Evolutionary conservation across 2,113 vertebrate genomes (phyloP).

Genomic region (Psittacus erithacus): DNA sequence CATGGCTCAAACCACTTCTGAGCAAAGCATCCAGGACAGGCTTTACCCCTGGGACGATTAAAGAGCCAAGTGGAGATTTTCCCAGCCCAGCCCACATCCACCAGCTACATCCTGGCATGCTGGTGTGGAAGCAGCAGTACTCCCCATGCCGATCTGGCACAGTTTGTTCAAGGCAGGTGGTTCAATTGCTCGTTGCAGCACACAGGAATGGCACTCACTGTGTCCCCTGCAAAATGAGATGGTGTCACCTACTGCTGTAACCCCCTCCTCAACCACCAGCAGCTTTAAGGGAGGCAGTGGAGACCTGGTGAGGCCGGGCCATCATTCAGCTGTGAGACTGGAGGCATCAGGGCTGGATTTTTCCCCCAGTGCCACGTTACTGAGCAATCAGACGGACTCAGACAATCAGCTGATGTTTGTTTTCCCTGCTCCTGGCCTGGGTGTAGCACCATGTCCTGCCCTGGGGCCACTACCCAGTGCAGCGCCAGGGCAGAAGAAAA

Average conservation of each 20-base stretch:
- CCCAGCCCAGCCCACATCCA: neutral
- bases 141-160: neutral
- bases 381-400: neutral
- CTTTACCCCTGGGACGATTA: neutral
- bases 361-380: rapidly evolving
- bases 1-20: neutral
- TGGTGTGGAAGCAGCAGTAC: rapidly evolving
- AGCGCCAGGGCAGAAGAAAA: rapidly evolving
- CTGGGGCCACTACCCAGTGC: neutral
- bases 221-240: rapidly evolving
- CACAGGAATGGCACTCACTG: rapidly evolving
- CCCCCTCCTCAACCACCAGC: neutral
- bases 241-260: neutral
- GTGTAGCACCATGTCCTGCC: neutral
- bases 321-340: rapidly evolving
- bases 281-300: no score
- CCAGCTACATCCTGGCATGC: rapidly evolving
- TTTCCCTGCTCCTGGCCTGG: neutral
- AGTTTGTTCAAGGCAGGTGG: neutral
- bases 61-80: neutral
- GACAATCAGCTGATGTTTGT: neutral
- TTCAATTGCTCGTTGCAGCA: neutral
- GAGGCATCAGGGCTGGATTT: neutral
- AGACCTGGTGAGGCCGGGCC: neutral
- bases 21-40: neutral